Conservation (phyloP, 2,888 invertebrate species). For the Rhaphigaster nebulosa region DNA sequence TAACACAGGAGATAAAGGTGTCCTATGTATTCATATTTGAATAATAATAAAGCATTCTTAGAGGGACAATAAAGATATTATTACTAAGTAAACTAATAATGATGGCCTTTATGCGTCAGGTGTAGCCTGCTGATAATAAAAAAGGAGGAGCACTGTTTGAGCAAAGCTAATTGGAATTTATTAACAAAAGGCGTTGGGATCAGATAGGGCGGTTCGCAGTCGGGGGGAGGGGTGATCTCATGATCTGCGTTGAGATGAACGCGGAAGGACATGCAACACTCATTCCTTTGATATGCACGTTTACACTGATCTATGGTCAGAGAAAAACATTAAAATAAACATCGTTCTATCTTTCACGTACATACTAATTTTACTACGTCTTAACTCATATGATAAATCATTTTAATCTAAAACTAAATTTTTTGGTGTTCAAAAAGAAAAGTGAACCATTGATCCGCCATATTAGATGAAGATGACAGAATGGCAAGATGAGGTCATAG, state of each 20-base stretch:
- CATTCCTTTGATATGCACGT: too few relatives aligned
- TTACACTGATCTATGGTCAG: too few relatives aligned
- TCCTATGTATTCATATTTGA: not conserved
- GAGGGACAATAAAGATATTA: slow-evolving; percentile 15
- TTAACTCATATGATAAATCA: too few relatives aligned
- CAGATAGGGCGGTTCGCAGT: not conserved
- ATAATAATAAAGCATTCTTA: not conserved
- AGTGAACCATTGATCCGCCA: too few relatives aligned
- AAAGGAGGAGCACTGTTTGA: not conserved
- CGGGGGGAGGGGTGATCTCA: not conserved
- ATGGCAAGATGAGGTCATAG: too few relatives aligned
- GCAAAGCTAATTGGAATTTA: slow-evolving; percentile 24
- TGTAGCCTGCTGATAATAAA: not conserved
- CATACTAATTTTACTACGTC: too few relatives aligned
- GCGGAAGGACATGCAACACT: not conserved
- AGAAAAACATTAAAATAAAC: too few relatives aligned
- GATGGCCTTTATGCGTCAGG: not conserved
- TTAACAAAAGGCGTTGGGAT: not conserved
- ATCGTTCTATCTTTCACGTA: too few relatives aligned
- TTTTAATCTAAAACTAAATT: too few relatives aligned
- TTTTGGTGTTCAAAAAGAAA: too few relatives aligned
- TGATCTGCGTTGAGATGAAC: not conserved
- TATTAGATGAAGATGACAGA: too few relatives aligned
- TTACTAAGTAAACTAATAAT: slow-evolving; percentile 9
- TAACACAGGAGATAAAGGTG: not conserved